Conservation (phyloP, 2,888 invertebrate species). For the Creontiades dilutus region DNA sequence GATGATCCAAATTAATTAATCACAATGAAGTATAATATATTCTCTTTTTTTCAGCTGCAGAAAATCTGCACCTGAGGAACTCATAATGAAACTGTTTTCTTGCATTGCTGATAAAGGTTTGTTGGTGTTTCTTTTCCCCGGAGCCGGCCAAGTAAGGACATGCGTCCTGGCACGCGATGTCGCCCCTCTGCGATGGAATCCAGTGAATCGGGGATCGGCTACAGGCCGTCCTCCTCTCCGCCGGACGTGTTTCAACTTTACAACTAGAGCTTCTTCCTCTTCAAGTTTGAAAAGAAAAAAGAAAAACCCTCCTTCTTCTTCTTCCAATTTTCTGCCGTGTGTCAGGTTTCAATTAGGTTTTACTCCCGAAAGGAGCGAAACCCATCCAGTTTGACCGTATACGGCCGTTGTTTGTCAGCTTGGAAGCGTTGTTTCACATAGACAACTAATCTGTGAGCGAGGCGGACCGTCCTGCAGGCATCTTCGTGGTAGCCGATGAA, state of each 20-base stretch:
- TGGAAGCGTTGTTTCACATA: slow-evolving; percentile 28
- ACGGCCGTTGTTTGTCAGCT: slow-evolving; percentile 44
- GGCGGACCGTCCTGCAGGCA: neutral
- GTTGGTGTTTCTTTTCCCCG: slow-evolving; percentile 13
- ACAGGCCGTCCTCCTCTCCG: neutral
- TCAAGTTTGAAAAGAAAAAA: neutral
- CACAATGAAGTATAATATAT: neutral
- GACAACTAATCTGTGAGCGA: slow-evolving; percentile 30
- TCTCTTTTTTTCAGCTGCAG: neutral
- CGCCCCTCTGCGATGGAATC: slow-evolving; percentile 45
- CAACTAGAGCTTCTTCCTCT: slow-evolving; percentile 15
- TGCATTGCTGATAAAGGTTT: slow-evolving; percentile 12
- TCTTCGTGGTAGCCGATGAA: neutral
- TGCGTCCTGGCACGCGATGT: slow-evolving; percentile 52
- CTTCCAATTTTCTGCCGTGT: slow-evolving; percentile 56
- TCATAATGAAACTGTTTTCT: slow-evolving; percentile 20
- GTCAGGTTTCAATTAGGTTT: slow-evolving; percentile 59
- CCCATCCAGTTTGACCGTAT: slow-evolving; percentile 36
- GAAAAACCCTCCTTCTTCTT: slow-evolving; percentile 37
- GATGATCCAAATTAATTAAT: slow-evolving; percentile 6
- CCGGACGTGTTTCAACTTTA: slow-evolving; percentile 44
- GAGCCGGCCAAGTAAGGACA: slow-evolving; percentile 42
- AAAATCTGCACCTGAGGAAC: slow-evolving; percentile 5
- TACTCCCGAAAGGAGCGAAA: neutral
- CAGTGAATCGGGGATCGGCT: neutral